A percentile compares a stretch with the other conserved stretches of the same genome.
phyloP scores from a whole-genome alignment of 2,113 vertebrate species.

The Triplophysa dalaica region DNA sequence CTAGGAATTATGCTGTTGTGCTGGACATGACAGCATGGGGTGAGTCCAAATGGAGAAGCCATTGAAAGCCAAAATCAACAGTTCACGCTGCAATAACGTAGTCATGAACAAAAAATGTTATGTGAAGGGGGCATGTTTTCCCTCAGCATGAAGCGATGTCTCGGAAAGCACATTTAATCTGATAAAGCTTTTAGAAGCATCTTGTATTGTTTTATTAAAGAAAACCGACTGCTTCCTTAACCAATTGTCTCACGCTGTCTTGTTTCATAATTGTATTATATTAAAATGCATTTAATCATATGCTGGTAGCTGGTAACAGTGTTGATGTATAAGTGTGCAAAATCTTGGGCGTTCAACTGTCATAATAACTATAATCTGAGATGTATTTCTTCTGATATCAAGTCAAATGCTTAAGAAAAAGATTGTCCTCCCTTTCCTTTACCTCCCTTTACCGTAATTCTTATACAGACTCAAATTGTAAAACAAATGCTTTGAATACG shows the following conservation, averaged over 20 bases:
- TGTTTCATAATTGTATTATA: constrained; percentile 11
- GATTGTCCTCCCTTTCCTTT: neutral
- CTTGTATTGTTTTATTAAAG: neutral
- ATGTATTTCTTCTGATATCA: neutral
- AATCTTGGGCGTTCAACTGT: neutral
- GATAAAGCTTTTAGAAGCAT: neutral
- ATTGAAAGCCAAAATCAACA: constrained; percentile 40
- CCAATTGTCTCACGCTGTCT: neutral
- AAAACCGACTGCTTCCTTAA: neutral
- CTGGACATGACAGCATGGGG: constrained; percentile 29
- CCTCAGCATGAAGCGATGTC: constrained; percentile 13
- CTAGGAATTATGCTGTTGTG: constrained; percentile 14
- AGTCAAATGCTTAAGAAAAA: neutral
- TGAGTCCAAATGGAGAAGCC: constrained; percentile 27
- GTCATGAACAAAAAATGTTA: constrained; percentile 13
- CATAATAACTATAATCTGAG: neutral
- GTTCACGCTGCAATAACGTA: constrained; percentile 1
- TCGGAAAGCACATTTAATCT: neutral
- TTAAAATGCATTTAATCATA: constrained; percentile 26
- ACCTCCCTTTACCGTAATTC: neutral
- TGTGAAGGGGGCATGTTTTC: constrained; percentile 15
- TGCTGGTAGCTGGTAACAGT: constrained; percentile 56
- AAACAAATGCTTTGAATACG: neutral
- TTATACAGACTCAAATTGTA: neutral
- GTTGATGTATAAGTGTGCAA: constrained; percentile 55